Evolutionary conservation across 1,140 invertebrate genomes (phyloP), one percentile per base, ranked within the genome.

Genomic region (Camponotus vicinus): DNA sequence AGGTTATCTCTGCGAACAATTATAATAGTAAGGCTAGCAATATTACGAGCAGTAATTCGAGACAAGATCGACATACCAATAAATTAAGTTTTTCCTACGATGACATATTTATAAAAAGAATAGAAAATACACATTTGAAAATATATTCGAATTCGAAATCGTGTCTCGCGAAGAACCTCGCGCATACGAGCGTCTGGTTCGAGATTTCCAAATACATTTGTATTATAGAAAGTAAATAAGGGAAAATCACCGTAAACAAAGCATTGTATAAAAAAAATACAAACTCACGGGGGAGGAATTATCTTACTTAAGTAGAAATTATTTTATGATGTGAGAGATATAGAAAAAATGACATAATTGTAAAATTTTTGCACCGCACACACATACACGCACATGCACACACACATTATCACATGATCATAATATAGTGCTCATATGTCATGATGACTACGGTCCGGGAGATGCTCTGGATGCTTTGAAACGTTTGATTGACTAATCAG

Each of bases 131-230:
- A 40, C 7, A 40, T 71, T 89, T 67, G 75, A 55, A 73, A 64
- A 40, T 11, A 64, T 75, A 69, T 89, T 90, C 78, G 77, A 90
- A 90, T 90, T 90, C 88, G 75, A 90, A 90, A 89, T 75, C 63
- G 69, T 70, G 49, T 79, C 34, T 78, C 37, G 63, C 27, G 37
- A 84, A 59, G 49, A 52, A 89, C 67, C 59, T 89, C 84, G 78
- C 73, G 67, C 82, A 71, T 61, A 32, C 55, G 71, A 49, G 88
- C 88, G 89, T 89, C 89, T 85, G 88, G 78, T 89, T 89, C 77
- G 75, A 90, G 75, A 85, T 87, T 89, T 87, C 15, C 69, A 77
- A 55, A 49, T 9, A 37, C n/a, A n/a, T 37, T 75, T 8, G 34
- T n/a, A 27, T 42, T 27, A 42, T 13, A 34, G 27, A 27, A 63